phyloP scores from a whole-genome alignment of 2,113 vertebrate genomes.

The Hiodon alosoides region DNA sequence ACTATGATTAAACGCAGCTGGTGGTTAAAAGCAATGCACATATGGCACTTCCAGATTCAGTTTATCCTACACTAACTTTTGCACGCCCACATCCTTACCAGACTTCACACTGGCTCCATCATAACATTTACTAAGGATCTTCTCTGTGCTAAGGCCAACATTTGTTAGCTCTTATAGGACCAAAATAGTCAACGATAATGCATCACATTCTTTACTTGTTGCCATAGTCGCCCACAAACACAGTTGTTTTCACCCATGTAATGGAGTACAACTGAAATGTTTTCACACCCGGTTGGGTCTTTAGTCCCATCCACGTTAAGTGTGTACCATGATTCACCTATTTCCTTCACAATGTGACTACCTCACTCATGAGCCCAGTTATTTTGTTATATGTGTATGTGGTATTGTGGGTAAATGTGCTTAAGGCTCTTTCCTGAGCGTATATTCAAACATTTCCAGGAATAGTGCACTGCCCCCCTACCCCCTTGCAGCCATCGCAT shows the following conservation, averaged over 20 bases:
- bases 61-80: too few species aligned
- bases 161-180: slow-evolving; percentile 2
- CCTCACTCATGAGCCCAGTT: slow-evolving; percentile 7
- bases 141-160: too few species aligned
- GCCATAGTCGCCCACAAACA: background rate
- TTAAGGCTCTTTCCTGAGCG: slow-evolving; percentile 5
- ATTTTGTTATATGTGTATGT: slow-evolving; percentile 8
- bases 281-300: slow-evolving; percentile 5
- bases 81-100: too few species aligned
- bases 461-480: too few species aligned
- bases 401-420: background rate
- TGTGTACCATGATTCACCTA: slow-evolving; percentile 3
- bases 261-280: slow-evolving; percentile 11
- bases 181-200: slow-evolving; percentile 7
- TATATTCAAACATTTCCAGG: background rate
- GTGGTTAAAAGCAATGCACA: too few species aligned
- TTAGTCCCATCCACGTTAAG: slow-evolving; percentile 15
- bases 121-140: too few species aligned
- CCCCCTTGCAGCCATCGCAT: background rate
- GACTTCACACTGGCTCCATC: too few species aligned
- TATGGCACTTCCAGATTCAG: too few species aligned
- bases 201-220: slow-evolving; percentile 3
- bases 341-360: slow-evolving; percentile 3
- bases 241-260: background rate
- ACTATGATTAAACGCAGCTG: background rate